phyloP scores from a whole-genome alignment of 37 sponge, comb jelly and placozoan species.

The Geodia barretti region DNA sequence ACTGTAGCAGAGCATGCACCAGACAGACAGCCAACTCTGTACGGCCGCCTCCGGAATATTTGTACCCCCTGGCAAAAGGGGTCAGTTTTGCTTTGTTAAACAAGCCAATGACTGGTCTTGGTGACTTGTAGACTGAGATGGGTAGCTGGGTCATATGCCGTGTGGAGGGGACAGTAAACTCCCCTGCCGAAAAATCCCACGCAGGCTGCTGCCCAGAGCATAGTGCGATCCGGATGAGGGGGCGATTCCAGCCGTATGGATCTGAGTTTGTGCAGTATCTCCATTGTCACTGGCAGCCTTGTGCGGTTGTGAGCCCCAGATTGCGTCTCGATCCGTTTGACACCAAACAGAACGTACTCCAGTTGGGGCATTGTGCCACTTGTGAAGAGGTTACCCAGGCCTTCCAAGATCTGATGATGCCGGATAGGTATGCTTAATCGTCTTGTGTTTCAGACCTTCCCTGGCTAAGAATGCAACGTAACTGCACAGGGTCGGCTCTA shows the following conservation, averaged over 20 bases:
- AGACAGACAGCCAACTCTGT: neutral
- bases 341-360: neutral
- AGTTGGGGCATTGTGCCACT: neutral
- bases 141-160: neutral
- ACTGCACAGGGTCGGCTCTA: neutral
- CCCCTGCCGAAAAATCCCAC: neutral
- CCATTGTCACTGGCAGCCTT: neutral
- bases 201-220: neutral
- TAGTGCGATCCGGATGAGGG: neutral
- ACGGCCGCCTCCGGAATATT: neutral
- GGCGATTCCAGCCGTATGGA: neutral
- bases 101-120: too few relatives aligned
- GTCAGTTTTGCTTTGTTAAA: conserved; percentile 24
- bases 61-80: conserved; percentile 6
- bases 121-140: neutral
- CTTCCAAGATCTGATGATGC: neutral
- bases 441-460: neutral
- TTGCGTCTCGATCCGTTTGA: neutral
- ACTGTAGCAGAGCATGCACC: conserved; percentile 6
- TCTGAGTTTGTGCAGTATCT: too few relatives aligned
- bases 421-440: neutral
- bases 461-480: neutral
- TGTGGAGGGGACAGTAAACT: neutral
- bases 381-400: neutral
- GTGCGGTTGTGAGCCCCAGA: neutral